Percentiles rank a stretch among this genome's conserved stretches.
These are phyloP conservation scores for Poicephalus gulielmi DNA, from an alignment of 2,113 vertebrate genomes.

Conservation along the genomic window DNA sequence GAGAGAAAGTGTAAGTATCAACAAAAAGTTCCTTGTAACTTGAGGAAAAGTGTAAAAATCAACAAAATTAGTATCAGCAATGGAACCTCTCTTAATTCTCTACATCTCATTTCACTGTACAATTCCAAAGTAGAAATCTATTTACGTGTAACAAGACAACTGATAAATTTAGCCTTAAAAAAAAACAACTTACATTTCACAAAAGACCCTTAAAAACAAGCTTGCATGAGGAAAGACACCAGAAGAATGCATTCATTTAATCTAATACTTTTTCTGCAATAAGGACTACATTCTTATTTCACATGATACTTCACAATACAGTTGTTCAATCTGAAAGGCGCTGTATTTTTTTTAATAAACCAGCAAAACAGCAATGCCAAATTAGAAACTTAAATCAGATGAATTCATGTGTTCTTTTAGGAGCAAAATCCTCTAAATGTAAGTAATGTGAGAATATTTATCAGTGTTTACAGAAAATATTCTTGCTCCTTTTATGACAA, in stretches of 20 bases:
- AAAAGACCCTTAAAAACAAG: not conserved
- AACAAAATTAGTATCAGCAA: not conserved
- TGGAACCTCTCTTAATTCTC: not conserved
- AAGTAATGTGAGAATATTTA: not conserved
- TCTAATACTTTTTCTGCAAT: not conserved
- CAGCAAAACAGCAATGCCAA: not conserved
- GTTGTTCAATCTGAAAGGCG: not conserved
- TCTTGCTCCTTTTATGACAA: not conserved
- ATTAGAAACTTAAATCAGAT: not conserved
- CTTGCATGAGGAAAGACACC: not conserved
- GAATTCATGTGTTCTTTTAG: not conserved
- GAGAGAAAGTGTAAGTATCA: not conserved
- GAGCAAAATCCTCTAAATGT: not conserved
- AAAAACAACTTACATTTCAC: not conserved
- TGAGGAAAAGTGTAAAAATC: not conserved
- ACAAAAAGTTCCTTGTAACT: not conserved
- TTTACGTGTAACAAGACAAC: not conserved
- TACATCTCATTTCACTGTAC: not conserved
- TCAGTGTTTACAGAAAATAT: not conserved
- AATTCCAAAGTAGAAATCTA: not conserved
- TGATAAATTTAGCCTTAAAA: not conserved
- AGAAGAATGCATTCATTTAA: not conserved
- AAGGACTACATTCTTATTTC: not conserved
- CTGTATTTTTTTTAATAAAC: not conserved
- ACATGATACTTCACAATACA: not conserved